phyloP scores from a whole-genome alignment of 2,888 invertebrate genomes.

The Melanchra persicariae region DNA sequence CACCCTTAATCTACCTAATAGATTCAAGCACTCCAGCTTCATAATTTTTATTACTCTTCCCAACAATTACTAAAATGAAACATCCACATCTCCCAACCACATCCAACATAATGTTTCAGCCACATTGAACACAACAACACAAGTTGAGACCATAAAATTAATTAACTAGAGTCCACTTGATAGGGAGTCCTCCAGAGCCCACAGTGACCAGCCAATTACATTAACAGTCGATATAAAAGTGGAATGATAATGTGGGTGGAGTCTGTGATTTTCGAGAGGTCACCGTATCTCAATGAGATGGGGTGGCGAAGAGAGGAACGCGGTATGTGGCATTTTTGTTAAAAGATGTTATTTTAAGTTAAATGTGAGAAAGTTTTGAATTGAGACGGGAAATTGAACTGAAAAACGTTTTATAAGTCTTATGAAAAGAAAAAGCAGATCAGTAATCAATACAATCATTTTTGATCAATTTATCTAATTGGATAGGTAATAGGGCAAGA shows the following conservation, averaged over 20 bases:
- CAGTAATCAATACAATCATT: not conserved
- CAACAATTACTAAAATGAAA: conserved; percentile 51
- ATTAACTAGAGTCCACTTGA: conserved; percentile 61
- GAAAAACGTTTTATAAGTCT: not conserved
- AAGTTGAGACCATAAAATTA: conserved; percentile 62
- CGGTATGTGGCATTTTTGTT: conserved; percentile 52
- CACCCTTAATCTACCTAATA: not conserved
- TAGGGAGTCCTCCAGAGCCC: conserved; percentile 24
- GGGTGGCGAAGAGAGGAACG: conserved; percentile 42
- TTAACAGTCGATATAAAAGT: conserved; percentile 81
- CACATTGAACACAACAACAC: conserved; percentile 60
- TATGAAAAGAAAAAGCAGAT: not conserved
- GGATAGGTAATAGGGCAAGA: not conserved
- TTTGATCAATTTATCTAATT: not conserved
- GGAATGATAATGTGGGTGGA: conserved; percentile 80
- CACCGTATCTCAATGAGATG: conserved; percentile 85
- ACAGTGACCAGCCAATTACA: conserved; percentile 77
- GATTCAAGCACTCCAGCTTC: not conserved
- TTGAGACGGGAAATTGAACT: not conserved
- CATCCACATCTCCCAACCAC: conserved; percentile 15
- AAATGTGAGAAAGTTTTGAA: not conserved
- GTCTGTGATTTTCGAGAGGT: conserved; percentile 82
- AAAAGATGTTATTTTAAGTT: conserved; percentile 15
- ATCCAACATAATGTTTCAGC: conserved; percentile 46
- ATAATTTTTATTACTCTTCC: conserved; percentile 8